phyloP scores from a whole-genome alignment of 2,888 invertebrate genomes.

The Nemoura dubitans region DNA sequence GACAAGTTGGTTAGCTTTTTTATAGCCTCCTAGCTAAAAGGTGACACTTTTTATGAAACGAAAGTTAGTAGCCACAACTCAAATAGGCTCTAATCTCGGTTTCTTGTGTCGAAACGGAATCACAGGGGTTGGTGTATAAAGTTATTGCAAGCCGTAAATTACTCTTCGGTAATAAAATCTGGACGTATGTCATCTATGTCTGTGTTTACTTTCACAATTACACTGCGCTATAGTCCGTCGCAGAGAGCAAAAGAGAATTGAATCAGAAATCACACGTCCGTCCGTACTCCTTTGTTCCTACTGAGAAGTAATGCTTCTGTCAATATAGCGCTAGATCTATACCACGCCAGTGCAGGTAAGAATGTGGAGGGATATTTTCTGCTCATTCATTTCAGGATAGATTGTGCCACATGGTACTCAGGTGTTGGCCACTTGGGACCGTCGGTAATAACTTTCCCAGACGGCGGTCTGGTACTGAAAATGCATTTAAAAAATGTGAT shows the following conservation, averaged over 20 bases:
- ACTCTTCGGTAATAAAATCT: conserved; percentile 25
- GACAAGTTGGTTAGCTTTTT: conserved; percentile 12
- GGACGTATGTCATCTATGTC: conserved; percentile 15
- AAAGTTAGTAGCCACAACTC: conserved; percentile 21
- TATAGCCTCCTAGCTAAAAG: not conserved
- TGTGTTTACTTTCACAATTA: conserved; percentile 22
- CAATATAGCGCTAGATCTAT: too few relatives aligned
- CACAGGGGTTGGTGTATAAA: not conserved
- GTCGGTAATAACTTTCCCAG: too few relatives aligned
- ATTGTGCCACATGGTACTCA: too few relatives aligned
- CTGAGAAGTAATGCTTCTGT: too few relatives aligned
- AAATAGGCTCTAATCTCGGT: not conserved
- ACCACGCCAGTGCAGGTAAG: too few relatives aligned
- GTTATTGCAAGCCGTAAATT: conserved; percentile 20
- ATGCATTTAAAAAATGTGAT: too few relatives aligned
- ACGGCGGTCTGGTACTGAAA: too few relatives aligned
- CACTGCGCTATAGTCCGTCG: not conserved
- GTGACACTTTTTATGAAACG: conserved; percentile 27
- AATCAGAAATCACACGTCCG: not conserved
- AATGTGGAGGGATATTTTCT: too few relatives aligned
- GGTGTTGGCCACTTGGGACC: too few relatives aligned
- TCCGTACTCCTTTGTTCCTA: not conserved
- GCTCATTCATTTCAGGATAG: too few relatives aligned
- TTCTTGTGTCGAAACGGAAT: not conserved
- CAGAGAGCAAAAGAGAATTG: not conserved